Base-by-base conservation (phyloP, 2,113 vertebrate species). In the Abramis brama region DNA sequence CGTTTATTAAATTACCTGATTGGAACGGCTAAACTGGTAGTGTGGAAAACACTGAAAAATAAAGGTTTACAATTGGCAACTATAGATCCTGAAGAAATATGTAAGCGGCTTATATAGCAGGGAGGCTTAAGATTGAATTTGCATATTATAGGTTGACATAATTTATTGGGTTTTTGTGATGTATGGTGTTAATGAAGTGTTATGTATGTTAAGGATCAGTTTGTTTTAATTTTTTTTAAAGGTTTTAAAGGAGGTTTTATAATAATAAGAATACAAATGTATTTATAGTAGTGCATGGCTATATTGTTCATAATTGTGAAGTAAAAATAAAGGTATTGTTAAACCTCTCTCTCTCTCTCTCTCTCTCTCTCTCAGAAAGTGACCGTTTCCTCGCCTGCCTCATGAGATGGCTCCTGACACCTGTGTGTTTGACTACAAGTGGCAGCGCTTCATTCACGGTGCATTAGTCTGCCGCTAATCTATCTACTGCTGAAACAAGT, bases 401-500 rank as follows among this genome's bases (percentile, higher is more conserved):
- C 36, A 70, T 4, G 17, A 50, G 47, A 85, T 57, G 23, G 11
- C 36, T 71, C 30, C 23, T 50, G 85, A 57, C 79, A 79, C 86
- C 83, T 85, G 87, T 75, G 60, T 60, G 75, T 83, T 76, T 81
- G 33, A 47, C 43, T 25, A 84, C 80, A 73, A 50, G 66, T 33
- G 8, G 47, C 17, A 21, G 25, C 36, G 25, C 73, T 87, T 55
- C 13, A 77, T 66, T 57, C 33, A 43, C 81, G 10, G 23, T 74
- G 78, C 55, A 84, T 87, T 89, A 86, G 87, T 85, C 81, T 75
- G 21, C n/a, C 27, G 78, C 62, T 86, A 77, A 82, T 86, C 85
- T 86, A 86, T 82, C 85, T 75, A 89, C 84, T 85, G 84, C 78
- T 66, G 87, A 85, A 90, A 90, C 88, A 86, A 90, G 86, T 90